Conservation (phyloP, 1,140 invertebrate species). For the Pseudomyrmex concolor region DNA sequence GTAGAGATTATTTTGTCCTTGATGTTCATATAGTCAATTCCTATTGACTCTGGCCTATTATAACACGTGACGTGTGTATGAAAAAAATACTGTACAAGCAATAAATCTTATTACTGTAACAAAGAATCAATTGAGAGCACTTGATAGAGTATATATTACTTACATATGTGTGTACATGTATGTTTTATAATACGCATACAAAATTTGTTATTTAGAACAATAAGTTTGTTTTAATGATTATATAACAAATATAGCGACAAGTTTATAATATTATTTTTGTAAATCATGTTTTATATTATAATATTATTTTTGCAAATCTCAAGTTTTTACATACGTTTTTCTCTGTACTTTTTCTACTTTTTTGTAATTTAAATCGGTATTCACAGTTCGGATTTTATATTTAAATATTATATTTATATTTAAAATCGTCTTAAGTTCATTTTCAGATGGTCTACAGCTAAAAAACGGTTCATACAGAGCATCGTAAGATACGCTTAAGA, state of each 20-base stretch:
- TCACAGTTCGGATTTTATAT: too few species aligned
- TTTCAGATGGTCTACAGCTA: too few species aligned
- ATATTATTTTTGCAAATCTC: background rate
- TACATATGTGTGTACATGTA: too few species aligned
- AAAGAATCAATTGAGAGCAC: background rate
- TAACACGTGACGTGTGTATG: slow-evolving; percentile 34
- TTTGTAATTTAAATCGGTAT: too few species aligned
- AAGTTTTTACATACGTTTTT: too few species aligned
- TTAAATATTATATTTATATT: too few species aligned
- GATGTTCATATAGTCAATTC: slow-evolving; percentile 77
- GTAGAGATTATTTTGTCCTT: slow-evolving; percentile 78
- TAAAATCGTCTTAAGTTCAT: too few species aligned
- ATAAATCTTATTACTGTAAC: slow-evolving; percentile 17
- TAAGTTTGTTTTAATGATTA: too few species aligned
- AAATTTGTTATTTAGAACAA: too few species aligned
- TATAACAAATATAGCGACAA: too few species aligned
- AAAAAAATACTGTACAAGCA: slow-evolving; percentile 24
- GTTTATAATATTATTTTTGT: background rate
- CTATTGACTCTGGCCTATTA: slow-evolving; percentile 69
- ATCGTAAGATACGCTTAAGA: background rate
- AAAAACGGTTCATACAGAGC: too few species aligned
- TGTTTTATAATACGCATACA: background rate
- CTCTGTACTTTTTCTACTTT: too few species aligned
- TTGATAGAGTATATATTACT: slow-evolving; percentile 2
- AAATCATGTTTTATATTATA: background rate